phyloP scores from a whole-genome alignment of 2,797 vertebrate species.

The Notolepis coatsorum region DNA sequence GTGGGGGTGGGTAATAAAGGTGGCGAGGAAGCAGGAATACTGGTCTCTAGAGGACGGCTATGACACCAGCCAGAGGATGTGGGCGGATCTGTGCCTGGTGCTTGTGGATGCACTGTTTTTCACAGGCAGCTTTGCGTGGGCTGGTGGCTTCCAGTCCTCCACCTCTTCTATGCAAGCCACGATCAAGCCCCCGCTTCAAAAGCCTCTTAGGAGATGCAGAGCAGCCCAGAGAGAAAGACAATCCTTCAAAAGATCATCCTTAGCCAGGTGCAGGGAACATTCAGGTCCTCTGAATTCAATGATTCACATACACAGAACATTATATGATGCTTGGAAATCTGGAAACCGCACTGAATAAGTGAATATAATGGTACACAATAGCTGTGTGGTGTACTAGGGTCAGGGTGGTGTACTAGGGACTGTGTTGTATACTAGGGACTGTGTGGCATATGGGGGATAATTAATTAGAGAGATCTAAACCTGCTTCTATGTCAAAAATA shows the following conservation, averaged over 20 bases:
- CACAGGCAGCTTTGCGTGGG: slow-evolving; percentile 71
- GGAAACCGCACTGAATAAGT: neutral
- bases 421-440: no score
- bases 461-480: no score
- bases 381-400: no score
- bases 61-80: slow-evolving; percentile 67
- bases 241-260: neutral
- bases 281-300: neutral
- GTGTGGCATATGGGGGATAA: no score
- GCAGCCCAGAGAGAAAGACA: neutral
- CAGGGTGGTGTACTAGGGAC: no score
- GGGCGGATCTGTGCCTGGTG: slow-evolving; percentile 57
- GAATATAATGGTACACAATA: neutral
- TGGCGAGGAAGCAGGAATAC: slow-evolving; percentile 41
- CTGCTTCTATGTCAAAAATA: no score
- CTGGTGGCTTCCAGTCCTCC: slow-evolving; percentile 70
- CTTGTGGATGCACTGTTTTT: slow-evolving; percentile 53
- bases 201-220: slow-evolving; percentile 14
- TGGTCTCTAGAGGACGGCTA: slow-evolving; percentile 62
- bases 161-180: slow-evolving; percentile 57
- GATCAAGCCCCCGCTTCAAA: slow-evolving; percentile 62
- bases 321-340: no score
- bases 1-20: slow-evolving; percentile 9
- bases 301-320: neutral
- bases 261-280: slow-evolving; percentile 3